phyloP scores from a whole-genome alignment of 2,888 invertebrate genomes.

The Parochlus steinenii region DNA sequence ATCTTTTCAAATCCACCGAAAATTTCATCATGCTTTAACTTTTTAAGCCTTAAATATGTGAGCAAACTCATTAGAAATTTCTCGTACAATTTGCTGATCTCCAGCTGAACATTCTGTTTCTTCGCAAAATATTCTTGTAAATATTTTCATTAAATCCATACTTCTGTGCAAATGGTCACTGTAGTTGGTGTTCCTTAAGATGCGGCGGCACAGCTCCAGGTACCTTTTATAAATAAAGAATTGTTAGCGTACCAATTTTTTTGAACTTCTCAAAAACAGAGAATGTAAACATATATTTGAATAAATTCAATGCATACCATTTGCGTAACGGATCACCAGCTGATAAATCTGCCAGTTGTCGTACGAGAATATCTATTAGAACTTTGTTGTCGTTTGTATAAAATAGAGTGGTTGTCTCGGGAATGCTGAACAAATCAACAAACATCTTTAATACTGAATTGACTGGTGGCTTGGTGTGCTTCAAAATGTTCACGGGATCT shows the following conservation, averaged over 20 bases:
- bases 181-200: slow-evolving; percentile 68
- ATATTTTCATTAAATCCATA: slow-evolving; percentile 68
- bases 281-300: slow-evolving; percentile 13
- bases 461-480: slow-evolving; percentile 60
- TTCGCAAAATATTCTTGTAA: slow-evolving; percentile 73
- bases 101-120: slow-evolving; percentile 55
- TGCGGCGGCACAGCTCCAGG: slow-evolving; percentile 60
- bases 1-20: no score
- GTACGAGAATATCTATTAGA: slow-evolving; percentile 78
- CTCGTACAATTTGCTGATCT: slow-evolving; percentile 62
- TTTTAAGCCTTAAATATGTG: slow-evolving; percentile 50
- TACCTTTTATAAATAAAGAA: slow-evolving; percentile 55
- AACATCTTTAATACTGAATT: slow-evolving; percentile 82
- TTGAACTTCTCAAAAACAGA: slow-evolving; percentile 7
- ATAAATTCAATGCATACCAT: slow-evolving; percentile 12
- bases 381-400: slow-evolving; percentile 93
- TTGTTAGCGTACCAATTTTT: slow-evolving; percentile 13
- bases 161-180: slow-evolving; percentile 61
- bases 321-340: slow-evolving; percentile 69
- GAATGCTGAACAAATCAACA: slow-evolving; percentile 66
- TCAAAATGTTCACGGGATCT: slow-evolving; percentile 73
- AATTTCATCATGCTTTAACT: neutral
- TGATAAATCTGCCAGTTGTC: slow-evolving; percentile 78
- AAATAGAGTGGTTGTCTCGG: slow-evolving; percentile 68
- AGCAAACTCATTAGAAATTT: slow-evolving; percentile 73